Evolutionary conservation across 2,888 invertebrate species (phyloP), one percentile per base, ranked within the genome.

Genomic region (Embidobia sp.): DNA sequence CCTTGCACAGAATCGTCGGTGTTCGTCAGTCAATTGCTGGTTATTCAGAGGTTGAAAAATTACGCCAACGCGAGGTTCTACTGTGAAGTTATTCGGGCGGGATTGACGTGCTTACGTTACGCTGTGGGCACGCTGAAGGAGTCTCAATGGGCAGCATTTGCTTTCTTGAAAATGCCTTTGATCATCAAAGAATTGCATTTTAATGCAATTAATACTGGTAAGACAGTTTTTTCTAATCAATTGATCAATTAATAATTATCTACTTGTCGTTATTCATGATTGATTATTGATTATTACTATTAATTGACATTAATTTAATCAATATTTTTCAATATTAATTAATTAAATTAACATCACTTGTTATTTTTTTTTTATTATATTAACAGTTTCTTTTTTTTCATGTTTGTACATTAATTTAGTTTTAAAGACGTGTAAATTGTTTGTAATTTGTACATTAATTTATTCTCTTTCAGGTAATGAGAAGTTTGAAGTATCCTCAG

Each of bases 141-240:
- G 84, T 94, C 97, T 2, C 93, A 97, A 83, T 98, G 98, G 97
- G 96, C 97, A 8, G 97, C 98, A 6, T 97, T 98, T 86, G 96
- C 96, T 0, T 98, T 97, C 86, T 92, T 98, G 5, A 98, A 98
- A 91, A 93, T 98, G 51, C 96, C 97, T 0, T 94, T 94, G 84
- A 93, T 96, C 44, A 91, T 97, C 42, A 93, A 94, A 66, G 93
- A 94, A 78, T 88, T 95, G 40, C 93, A 94, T 80, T 91, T 91
- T 27, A 87, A 91, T 35, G 91, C 92, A 79, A 91, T 92, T 37
- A 91, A 49, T 22, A 61, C 92, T 81, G 85, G 88, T 87, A 78
- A 15, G 73, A 22, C 3, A 4, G 3, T 22, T 22, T 22, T 22
- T 22, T 22, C 3, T 22, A 22, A 22, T 22, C 3, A 22, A 22